phyloP scores from a whole-genome alignment of 1,140 invertebrate species.

The Heliconius hewitsoni region DNA sequence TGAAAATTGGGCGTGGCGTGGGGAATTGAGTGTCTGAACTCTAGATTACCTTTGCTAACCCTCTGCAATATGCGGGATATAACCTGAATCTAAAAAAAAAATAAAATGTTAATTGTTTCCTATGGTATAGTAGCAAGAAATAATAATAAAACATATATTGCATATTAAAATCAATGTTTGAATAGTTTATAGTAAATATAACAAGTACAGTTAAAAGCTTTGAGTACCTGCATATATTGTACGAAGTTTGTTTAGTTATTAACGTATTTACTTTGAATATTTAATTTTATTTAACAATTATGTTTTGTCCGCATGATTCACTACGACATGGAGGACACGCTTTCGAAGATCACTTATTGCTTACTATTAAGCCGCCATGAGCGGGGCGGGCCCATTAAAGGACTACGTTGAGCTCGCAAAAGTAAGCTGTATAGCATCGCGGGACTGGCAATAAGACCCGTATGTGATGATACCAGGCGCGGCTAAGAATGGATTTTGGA shows the following conservation, averaged over 20 bases:
- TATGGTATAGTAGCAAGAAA: background rate
- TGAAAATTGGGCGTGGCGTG: no score
- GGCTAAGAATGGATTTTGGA: no score
- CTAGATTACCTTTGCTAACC: no score
- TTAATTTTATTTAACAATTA: background rate
- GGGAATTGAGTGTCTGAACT: no score
- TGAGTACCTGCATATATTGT: background rate
- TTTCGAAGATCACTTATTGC: background rate
- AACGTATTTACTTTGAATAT: constrained; percentile 6
- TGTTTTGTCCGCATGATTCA: background rate
- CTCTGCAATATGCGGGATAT: background rate
- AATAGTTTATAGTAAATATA: background rate
- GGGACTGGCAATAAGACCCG: no score
- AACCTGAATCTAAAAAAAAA: background rate
- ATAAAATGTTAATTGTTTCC: no score
- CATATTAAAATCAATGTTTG: background rate
- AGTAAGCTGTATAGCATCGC: no score
- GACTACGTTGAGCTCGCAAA: no score
- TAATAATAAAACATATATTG: background rate
- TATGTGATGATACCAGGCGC: no score
- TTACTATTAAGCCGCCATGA: no score
- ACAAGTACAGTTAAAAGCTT: constrained; percentile 3
- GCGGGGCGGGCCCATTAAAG: no score
- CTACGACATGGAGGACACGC: background rate
- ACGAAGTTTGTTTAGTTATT: background rate